These are phyloP conservation scores for Pantherophis alleghaniensis DNA, from an alignment of 2,797 vertebrate genomes.

Conservation along the genomic window DNA sequence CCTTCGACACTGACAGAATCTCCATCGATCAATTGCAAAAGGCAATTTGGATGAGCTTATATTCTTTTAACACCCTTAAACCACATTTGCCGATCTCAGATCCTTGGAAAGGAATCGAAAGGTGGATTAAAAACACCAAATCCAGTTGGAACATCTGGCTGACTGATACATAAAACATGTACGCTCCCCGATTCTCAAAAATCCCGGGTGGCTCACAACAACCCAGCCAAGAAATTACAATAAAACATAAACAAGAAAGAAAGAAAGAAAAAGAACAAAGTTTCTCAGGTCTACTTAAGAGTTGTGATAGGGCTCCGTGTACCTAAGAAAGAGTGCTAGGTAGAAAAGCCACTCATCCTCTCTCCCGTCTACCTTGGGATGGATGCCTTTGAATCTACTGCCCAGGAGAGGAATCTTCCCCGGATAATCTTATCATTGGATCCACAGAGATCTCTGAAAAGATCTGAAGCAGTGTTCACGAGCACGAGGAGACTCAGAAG, in stretches of 20 bases:
- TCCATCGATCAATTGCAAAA: not conserved
- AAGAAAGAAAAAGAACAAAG: not conserved
- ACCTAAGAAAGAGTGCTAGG: not conserved
- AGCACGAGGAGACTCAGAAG: not conserved
- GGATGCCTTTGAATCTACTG: no score
- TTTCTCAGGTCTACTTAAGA: not conserved
- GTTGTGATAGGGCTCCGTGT: rapidly evolving
- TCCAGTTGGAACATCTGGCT: not conserved
- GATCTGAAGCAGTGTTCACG: not conserved
- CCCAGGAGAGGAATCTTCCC: not conserved
- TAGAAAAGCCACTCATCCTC: not conserved
- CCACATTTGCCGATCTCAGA: not conserved
- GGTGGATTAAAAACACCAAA: not conserved
- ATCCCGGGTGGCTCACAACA: not conserved
- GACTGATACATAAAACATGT: not conserved
- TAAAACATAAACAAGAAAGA: not conserved
- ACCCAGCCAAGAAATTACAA: not conserved
- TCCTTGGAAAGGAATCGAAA: not conserved
- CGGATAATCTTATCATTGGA: no score
- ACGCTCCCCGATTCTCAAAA: not conserved
- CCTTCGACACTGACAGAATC: not conserved
- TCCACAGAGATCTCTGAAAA: not conserved
- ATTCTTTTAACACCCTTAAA: not conserved
- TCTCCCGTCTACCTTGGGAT: not conserved
- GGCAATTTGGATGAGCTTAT: not conserved